Conservation (phyloP, 2,797 vertebrate species). For the Tympanoctomys barrerae region DNA sequence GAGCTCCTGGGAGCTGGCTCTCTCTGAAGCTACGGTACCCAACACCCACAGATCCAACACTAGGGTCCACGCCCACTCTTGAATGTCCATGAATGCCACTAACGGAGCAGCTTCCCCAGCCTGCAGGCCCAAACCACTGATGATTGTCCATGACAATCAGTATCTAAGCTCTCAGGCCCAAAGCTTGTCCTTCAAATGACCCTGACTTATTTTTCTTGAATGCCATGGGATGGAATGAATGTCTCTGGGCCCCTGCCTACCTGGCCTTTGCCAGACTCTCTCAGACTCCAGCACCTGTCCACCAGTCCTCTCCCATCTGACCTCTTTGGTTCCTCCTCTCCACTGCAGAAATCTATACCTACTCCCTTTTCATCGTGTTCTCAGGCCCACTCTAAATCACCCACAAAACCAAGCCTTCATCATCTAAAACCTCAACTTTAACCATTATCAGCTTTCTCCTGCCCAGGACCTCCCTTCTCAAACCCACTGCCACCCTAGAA, state of each 20-base stretch:
- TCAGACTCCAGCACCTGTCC: not conserved
- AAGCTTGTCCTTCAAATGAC: not conserved
- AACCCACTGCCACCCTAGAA: conserved; percentile 3
- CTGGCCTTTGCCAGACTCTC: not conserved
- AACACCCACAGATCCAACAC: not conserved
- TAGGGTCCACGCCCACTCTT: not conserved
- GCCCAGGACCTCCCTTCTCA: not conserved
- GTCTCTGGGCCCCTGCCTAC: not conserved
- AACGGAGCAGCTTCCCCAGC: not conserved
- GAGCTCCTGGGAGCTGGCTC: not conserved
- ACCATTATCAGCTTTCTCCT: not conserved
- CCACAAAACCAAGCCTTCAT: not conserved
- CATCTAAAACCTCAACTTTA: conserved; percentile 19
- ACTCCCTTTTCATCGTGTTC: not conserved
- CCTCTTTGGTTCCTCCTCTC: not conserved
- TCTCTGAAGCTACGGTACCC: not conserved
- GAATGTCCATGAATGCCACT: not conserved
- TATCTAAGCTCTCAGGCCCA: not conserved
- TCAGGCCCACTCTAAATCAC: not conserved
- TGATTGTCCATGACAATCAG: not conserved
- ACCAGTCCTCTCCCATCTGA: not conserved
- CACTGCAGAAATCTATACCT: not conserved
- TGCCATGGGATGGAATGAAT: not conserved
- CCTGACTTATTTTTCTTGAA: not conserved
- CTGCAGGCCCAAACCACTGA: not conserved